Conservation (phyloP, 2,113 vertebrate genomes). For the Heloderma charlesbogerti region DNA sequence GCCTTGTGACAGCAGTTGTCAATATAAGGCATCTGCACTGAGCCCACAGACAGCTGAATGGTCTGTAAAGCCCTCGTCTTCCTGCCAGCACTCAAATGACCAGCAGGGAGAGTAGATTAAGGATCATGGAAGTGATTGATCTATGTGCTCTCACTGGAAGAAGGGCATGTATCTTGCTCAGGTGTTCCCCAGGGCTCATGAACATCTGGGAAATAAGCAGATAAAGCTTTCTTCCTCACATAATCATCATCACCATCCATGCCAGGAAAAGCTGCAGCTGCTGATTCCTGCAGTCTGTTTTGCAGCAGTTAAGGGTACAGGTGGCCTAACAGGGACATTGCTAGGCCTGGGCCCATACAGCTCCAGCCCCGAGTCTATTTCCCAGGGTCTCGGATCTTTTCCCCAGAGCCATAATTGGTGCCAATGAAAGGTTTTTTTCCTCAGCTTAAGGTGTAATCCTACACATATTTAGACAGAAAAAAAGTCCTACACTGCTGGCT, state of each 20-base stretch:
- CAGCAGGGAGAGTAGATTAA: background rate
- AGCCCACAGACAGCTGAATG: background rate
- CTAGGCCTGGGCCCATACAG: too few species aligned
- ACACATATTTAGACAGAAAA: too few species aligned
- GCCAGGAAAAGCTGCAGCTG: background rate
- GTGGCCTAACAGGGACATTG: too few species aligned
- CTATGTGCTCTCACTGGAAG: background rate
- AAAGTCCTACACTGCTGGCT: too few species aligned
- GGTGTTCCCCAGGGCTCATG: background rate
- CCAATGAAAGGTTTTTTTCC: too few species aligned
- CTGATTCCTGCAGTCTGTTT: background rate
- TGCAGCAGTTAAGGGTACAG: too few species aligned
- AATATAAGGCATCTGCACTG: background rate
- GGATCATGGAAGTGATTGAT: background rate
- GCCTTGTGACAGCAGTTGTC: background rate
- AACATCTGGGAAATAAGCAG: background rate
- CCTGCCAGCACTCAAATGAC: background rate
- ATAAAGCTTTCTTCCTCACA: background rate
- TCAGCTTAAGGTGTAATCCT: too few species aligned
- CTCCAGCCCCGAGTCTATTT: too few species aligned
- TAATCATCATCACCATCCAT: background rate
- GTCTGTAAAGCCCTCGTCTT: background rate
- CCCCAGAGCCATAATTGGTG: too few species aligned
- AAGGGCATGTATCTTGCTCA: background rate
- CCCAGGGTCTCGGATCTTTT: too few species aligned